Evolutionary conservation across 2,888 invertebrate species (phyloP).

Genomic region (Oscheius onirici): DNA sequence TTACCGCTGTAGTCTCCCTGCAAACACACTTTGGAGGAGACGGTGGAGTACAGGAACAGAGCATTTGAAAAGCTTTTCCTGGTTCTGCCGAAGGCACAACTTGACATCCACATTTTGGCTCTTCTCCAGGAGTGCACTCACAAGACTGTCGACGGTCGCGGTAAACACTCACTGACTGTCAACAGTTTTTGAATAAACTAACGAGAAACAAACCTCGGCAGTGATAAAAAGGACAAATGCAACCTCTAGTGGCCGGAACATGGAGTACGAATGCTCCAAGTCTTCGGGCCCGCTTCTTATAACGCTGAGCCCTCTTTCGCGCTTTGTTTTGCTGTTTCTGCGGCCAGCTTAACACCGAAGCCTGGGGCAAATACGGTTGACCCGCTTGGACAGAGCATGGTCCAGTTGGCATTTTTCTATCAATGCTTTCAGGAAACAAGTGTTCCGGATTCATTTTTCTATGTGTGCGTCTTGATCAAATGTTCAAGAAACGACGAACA

Average conservation of each 20-base stretch:
- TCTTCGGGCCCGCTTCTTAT: conserved; percentile 9
- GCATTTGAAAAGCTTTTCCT: conserved; percentile 38
- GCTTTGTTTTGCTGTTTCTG: conserved; percentile 30
- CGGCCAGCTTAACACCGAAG: conserved; percentile 26
- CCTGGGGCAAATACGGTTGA: conserved; percentile 24
- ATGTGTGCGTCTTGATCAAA: too few species aligned
- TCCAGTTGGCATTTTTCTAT: conserved; percentile 15
- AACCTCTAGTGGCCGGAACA: not conserved
- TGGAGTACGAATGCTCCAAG: not conserved
- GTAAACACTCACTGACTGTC: conserved; percentile 25
- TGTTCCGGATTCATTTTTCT: too few species aligned
- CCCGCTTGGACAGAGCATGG: conserved; percentile 5
- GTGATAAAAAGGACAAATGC: not conserved
- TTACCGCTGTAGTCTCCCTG: conserved; percentile 40
- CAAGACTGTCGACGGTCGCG: conserved; percentile 46
- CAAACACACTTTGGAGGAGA: conserved; percentile 50
- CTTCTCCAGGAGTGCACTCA: conserved; percentile 44
- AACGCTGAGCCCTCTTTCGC: conserved; percentile 22
- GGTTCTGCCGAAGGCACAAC: conserved; percentile 26
- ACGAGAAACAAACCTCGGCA: conserved; percentile 2
- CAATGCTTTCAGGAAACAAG: not conserved
- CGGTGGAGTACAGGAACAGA: conserved; percentile 47
- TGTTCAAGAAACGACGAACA: too few species aligned
- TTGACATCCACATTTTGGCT: conserved; percentile 50
- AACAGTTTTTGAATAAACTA: not conserved